phyloP scores from a whole-genome alignment of 2,888 invertebrate species.

The Drosophila nigricruria region DNA sequence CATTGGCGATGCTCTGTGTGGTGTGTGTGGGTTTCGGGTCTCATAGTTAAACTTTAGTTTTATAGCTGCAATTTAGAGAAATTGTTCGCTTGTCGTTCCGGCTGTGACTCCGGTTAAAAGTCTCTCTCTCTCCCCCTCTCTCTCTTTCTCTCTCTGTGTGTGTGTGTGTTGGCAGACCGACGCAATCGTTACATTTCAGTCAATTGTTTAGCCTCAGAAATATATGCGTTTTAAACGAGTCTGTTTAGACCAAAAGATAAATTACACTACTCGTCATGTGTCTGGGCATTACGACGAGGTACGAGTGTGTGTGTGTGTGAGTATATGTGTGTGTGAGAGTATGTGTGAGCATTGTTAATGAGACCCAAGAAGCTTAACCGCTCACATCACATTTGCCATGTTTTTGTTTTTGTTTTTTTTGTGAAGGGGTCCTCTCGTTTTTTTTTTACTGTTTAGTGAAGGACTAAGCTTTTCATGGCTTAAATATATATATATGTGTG shows the following conservation, averaged over 20 bases:
- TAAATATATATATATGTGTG: slow-evolving; percentile 2
- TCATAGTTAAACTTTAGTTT: slow-evolving; percentile 79
- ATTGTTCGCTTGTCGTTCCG: slow-evolving; percentile 53
- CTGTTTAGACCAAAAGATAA: slow-evolving; percentile 68
- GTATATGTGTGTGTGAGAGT: slow-evolving; percentile 5
- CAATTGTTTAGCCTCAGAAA: slow-evolving; percentile 71
- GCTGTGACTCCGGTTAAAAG: slow-evolving; percentile 8
- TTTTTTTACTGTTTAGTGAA: slow-evolving; percentile 7
- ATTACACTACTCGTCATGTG: slow-evolving; percentile 58
- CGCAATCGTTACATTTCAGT: slow-evolving; percentile 71
- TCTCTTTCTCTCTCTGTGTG: slow-evolving; percentile 22
- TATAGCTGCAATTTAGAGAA: slow-evolving; percentile 79
- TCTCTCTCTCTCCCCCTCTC: slow-evolving; percentile 16
- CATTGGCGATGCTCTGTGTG: slow-evolving; percentile 22
- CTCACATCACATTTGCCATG: slow-evolving; percentile 49
- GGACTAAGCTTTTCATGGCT: slow-evolving; percentile 30
- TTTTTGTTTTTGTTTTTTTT: slow-evolving; percentile 27
- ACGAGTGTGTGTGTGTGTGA: slow-evolving; percentile 1
- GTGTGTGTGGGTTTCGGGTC: slow-evolving; percentile 32
- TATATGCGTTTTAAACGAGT: slow-evolving; percentile 74
- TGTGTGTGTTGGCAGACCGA: slow-evolving; percentile 33
- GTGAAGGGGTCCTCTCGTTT: neutral
- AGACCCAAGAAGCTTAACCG: slow-evolving; percentile 71
- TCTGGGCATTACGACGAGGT: slow-evolving; percentile 29
- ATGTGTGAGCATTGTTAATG: slow-evolving; percentile 66